These are phyloP conservation scores for Montifringilla adamsi DNA, from an alignment of 2,113 vertebrate species.

Conservation along the genomic window DNA sequence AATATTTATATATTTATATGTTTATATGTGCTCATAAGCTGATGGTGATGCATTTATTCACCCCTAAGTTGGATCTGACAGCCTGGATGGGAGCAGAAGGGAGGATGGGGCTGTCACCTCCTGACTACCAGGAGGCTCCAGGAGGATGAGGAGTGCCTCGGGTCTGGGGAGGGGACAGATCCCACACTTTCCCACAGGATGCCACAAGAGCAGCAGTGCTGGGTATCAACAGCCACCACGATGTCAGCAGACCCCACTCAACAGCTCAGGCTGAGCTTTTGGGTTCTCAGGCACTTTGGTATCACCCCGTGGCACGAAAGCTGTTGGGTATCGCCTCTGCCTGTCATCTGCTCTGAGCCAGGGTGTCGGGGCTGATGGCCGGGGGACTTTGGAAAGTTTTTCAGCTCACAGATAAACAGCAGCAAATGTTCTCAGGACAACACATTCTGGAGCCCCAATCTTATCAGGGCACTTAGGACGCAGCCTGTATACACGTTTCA, in stretches of 20 bases:
- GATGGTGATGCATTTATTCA: neutral
- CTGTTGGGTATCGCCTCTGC: conserved; percentile 31
- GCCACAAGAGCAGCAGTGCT: neutral
- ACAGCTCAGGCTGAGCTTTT: conserved; percentile 13
- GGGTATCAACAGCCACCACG: neutral
- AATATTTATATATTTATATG: neutral
- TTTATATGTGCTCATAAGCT: neutral
- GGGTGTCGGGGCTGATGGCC: conserved; percentile 59
- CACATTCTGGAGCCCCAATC: conserved; percentile 65
- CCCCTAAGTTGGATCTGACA: rapidly evolving
- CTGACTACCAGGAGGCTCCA: rapidly evolving
- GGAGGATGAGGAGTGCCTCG: rapidly evolving
- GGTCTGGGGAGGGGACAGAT: neutral
- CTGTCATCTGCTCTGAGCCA: conserved; percentile 69
- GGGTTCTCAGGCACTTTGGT: conserved; percentile 50
- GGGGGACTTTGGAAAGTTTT: conserved; percentile 67
- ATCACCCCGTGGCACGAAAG: conserved; percentile 34
- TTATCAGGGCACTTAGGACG: conserved; percentile 69
- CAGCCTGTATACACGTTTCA: conserved; percentile 50
- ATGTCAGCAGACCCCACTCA: conserved; percentile 36
- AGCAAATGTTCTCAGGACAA: conserved; percentile 62
- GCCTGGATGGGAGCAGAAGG: neutral
- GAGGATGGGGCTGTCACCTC: neutral
- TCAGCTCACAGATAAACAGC: conserved; percentile 59
- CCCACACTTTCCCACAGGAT: neutral